Evolutionary conservation across 2,797 vertebrate genomes (phyloP).

Genomic region (Phylloscopus collybita): DNA sequence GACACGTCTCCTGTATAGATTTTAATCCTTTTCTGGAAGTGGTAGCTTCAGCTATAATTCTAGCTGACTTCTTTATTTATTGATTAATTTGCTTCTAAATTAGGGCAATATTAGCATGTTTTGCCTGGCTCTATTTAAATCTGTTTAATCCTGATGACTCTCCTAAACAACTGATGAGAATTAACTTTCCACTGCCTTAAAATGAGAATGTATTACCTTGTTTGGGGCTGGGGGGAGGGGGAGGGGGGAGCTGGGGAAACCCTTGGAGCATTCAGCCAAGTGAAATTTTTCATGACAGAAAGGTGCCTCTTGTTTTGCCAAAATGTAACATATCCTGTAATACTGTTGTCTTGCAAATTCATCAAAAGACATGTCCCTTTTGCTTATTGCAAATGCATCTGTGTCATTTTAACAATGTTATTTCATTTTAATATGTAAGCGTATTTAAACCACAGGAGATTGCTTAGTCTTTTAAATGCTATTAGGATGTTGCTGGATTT

Average conservation of each 20-base stretch:
- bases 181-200: background rate
- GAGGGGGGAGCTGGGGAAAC: background rate
- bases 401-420: background rate
- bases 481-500: background rate
- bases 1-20: background rate
- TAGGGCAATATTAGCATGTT: background rate
- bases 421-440: background rate
- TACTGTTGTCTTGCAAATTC: background rate
- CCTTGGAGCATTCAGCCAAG: background rate
- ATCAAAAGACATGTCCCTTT: background rate
- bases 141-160: background rate
- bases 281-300: background rate
- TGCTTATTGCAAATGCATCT: background rate
- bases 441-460: background rate
- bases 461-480: background rate
- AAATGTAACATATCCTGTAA: background rate
- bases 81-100: background rate
- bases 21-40: background rate
- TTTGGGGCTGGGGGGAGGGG: rapidly evolving
- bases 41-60: background rate
- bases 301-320: background rate
- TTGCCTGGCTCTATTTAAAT: background rate
- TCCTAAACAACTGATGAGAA: background rate
- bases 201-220: background rate
- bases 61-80: background rate